A percentile compares a stretch with the other conserved stretches of the same genome.
phyloP scores from a whole-genome alignment of 2,797 vertebrate species.

The Echiichthys vipera region DNA sequence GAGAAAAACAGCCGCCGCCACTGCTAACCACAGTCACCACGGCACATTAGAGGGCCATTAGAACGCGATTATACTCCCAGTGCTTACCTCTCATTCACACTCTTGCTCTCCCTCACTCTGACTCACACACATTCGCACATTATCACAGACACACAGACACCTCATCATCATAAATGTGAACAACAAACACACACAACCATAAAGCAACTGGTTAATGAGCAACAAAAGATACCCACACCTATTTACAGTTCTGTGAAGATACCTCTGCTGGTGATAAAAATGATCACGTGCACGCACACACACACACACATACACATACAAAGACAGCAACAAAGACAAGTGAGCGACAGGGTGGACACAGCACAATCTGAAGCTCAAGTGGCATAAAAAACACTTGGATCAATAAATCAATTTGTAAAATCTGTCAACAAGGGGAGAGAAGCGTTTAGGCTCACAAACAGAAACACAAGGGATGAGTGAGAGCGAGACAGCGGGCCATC shows the following conservation, averaged over 20 bases:
- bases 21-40: slow-evolving; percentile 84
- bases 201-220: slow-evolving; percentile 75
- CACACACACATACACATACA: not conserved
- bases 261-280: slow-evolving; percentile 63
- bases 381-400: slow-evolving; percentile 60
- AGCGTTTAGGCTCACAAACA: slow-evolving; percentile 39
- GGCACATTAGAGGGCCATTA: slow-evolving; percentile 86
- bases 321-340: slow-evolving; percentile 7
- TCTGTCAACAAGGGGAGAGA: slow-evolving; percentile 48
- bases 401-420: slow-evolving; percentile 76
- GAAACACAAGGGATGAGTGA: slow-evolving; percentile 45
- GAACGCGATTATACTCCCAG: slow-evolving; percentile 84
- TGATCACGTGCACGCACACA: not conserved
- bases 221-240: slow-evolving; percentile 66
- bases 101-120: slow-evolving; percentile 66
- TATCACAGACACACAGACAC: slow-evolving; percentile 48
- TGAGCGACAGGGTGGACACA: slow-evolving; percentile 16
- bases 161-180: slow-evolving; percentile 65
- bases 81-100: slow-evolving; percentile 84
- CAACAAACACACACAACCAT: slow-evolving; percentile 66
- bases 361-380: slow-evolving; percentile 41
- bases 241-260: slow-evolving; percentile 66
- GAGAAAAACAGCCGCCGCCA: slow-evolving; percentile 79
- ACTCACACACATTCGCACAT: slow-evolving; percentile 44
- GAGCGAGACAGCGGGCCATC: slow-evolving; percentile 50